Evolutionary conservation across 1,140 invertebrate species (phyloP).

Genomic region (Triops cancriformis): DNA sequence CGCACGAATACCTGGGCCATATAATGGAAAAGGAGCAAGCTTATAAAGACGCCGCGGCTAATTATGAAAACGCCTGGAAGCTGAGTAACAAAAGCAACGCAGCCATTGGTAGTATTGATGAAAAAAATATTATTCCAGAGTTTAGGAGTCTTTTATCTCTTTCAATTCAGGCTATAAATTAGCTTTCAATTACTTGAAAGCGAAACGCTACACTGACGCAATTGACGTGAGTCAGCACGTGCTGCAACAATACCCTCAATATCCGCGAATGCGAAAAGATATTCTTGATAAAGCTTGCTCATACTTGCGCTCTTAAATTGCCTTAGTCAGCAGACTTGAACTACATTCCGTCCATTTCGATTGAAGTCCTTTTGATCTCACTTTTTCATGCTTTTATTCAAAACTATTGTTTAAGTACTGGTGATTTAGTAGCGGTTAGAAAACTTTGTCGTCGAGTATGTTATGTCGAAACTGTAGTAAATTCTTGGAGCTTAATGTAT

Average conservation of each 20-base stretch:
- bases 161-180: conserved; percentile 70
- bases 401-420: too few relatives aligned
- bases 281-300: conserved; percentile 88
- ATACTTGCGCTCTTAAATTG: conserved; percentile 58
- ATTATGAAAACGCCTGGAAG: conserved; percentile 79
- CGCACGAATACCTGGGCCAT: conserved; percentile 78
- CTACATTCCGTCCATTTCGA: background rate
- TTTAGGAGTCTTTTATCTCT: conserved; percentile 21
- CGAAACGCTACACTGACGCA: conserved; percentile 75
- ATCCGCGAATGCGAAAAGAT: conserved; percentile 83
- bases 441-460: too few relatives aligned
- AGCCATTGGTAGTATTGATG: conserved; percentile 48
- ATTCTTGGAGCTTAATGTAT: background rate
- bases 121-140: conserved; percentile 16
- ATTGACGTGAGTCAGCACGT: conserved; percentile 79
- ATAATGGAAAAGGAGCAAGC: conserved; percentile 88
- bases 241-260: conserved; percentile 70
- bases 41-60: conserved; percentile 71
- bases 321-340: background rate
- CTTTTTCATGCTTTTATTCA: too few relatives aligned
- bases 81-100: conserved; percentile 70
- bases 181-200: conserved; percentile 84
- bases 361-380: background rate
- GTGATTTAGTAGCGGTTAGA: too few relatives aligned
- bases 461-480: background rate